phyloP scores from a whole-genome alignment of 2,113 vertebrate genomes.

The Ellobius talpinus region DNA sequence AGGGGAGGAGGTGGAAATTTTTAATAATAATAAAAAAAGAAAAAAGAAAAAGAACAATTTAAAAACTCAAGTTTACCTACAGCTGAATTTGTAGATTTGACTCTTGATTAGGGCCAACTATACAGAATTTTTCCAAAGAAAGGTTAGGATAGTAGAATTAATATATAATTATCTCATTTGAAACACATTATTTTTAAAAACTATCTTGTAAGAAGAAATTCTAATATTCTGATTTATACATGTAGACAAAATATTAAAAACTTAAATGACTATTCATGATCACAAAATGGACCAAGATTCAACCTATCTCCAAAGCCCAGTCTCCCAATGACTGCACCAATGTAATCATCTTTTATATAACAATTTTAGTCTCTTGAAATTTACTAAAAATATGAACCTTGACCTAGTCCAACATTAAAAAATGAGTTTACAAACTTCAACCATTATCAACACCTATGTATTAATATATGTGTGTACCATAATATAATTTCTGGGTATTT shows the following conservation, averaged over 20 bases:
- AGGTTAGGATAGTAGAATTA: neutral
- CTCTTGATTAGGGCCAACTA: neutral
- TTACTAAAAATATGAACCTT: neutral
- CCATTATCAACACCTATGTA: neutral
- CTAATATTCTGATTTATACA: slow-evolving; percentile 38
- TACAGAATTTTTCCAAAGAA: neutral
- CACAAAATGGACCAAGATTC: neutral
- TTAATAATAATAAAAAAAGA: no score
- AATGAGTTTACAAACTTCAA: slow-evolving; percentile 36
- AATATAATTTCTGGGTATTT: neutral
- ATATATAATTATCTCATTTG: neutral
- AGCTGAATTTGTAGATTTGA: neutral
- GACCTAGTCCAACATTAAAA: neutral
- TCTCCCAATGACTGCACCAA: neutral
- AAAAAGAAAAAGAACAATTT: neutral
- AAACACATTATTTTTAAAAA: slow-evolving; percentile 45
- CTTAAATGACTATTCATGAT: neutral
- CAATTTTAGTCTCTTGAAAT: neutral
- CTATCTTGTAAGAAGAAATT: neutral
- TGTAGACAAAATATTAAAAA: neutral
- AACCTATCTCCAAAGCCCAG: neutral
- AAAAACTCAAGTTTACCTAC: slow-evolving; percentile 19
- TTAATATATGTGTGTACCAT: neutral
- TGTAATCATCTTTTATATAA: neutral
- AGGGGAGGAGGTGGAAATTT: no score